Conservation (phyloP, 2,888 invertebrate genomes). For the Crepidodera aurea region DNA sequence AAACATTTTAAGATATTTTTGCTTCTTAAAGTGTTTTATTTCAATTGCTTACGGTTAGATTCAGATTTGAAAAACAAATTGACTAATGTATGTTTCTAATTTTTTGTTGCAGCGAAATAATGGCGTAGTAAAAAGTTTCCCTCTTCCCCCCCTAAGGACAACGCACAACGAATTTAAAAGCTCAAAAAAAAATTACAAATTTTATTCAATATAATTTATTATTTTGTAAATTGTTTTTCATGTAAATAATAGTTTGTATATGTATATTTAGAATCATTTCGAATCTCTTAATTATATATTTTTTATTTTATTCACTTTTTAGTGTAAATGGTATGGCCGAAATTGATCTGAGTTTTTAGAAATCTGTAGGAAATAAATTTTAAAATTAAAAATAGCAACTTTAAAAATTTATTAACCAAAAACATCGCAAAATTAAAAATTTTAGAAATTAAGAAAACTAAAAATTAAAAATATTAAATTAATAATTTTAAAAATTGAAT, state of each 20-base stretch:
- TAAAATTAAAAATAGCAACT: too few relatives aligned
- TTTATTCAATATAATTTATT: constrained; percentile 36
- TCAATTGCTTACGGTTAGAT: too few relatives aligned
- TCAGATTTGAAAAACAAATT: too few relatives aligned
- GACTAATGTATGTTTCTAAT: constrained; percentile 6
- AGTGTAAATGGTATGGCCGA: constrained; percentile 18
- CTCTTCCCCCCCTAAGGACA: not conserved
- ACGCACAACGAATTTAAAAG: constrained; percentile 35
- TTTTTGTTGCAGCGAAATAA: constrained; percentile 44
- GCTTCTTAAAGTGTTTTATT: too few relatives aligned
- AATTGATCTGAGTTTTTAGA: constrained; percentile 21
- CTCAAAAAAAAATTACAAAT: constrained; percentile 29
- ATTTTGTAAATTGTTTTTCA: constrained; percentile 37
- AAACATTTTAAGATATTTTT: too few relatives aligned
- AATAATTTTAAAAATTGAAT: too few relatives aligned
- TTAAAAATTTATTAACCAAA: too few relatives aligned
- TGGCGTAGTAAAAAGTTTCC: constrained; percentile 33
- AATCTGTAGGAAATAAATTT: too few relatives aligned
- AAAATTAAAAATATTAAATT: too few relatives aligned
- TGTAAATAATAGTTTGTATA: constrained; percentile 35
- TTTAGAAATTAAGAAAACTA: too few relatives aligned
- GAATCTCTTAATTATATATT: constrained; percentile 38
- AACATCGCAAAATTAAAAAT: too few relatives aligned
- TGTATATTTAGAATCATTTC: constrained; percentile 36
- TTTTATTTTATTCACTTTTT: constrained; percentile 23